Base-by-base conservation (phyloP, 2,113 vertebrate genomes). In the Platycercus adscitus region DNA sequence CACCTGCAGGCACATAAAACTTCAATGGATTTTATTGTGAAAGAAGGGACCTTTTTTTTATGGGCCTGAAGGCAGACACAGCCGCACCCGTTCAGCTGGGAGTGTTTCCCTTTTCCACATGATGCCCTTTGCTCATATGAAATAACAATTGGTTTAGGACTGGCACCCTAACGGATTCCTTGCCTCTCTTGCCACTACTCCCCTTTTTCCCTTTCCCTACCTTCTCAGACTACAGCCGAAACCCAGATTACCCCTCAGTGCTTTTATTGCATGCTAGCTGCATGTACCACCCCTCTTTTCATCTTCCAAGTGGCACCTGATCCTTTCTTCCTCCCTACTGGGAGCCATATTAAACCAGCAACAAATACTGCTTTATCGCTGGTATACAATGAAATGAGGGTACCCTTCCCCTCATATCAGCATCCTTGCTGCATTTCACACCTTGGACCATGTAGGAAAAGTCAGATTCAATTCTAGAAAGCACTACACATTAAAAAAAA, bases 371-470 rank as follows among this genome's bases (percentile, higher is more conserved):
- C 35, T 76, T 88, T 53, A 11, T 68, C 3, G 1, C 37, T 63
- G 37, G 64, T 43, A 75, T 10, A 13, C 33, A 77, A 31, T 17
- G 49, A 47, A 86, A 83, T 1, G 2, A 83, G 44, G 24, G 47
- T 26, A 88, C 7, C 19, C 31, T 14, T 55, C 46, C 58, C 20
- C 29, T 63, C 56, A 50, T 46, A 21, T 77, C 35, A 53, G 50
- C 56, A 76, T 76, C 44, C 47, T 18, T 56, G 28, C 53, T 70
- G 31, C 31, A 58, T 47, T 91, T 82, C 44, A 64, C 13, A 52
- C 18, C 49, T 66, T 46, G 46, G 26, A 66, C 17, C 26, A 53
- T 0, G 0, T 1, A 75, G 7, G 7, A 2, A 47, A 82, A 64
- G 24, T 21, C 60, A 64, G 29, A 79, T 43, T 55, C 26, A 76